Percentiles rank a stretch among this genome's conserved stretches.
phyloP scores from a whole-genome alignment of 2,888 invertebrate genomes.

The Pammene aurita region DNA sequence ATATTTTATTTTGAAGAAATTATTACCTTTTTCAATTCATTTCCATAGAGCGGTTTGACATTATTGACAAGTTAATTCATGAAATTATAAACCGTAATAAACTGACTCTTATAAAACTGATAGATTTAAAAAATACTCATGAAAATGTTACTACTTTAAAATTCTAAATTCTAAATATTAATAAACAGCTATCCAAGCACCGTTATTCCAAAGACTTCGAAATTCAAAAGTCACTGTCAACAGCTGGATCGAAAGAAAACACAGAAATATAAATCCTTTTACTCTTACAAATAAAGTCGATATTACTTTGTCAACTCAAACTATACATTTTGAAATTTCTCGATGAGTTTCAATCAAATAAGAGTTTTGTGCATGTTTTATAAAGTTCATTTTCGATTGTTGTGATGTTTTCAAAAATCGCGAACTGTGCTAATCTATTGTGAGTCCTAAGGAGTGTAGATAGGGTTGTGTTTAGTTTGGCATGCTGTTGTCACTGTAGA shows the following conservation, averaged over 20 bases:
- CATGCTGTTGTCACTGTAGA: constrained; percentile 14
- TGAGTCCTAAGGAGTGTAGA: background rate
- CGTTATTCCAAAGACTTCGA: constrained; percentile 34
- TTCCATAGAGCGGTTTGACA: too few species aligned
- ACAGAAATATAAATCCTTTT: background rate
- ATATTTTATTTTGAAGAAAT: too few species aligned
- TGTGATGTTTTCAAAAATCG: background rate
- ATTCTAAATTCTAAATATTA: background rate
- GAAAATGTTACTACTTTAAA: too few species aligned
- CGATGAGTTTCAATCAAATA: background rate
- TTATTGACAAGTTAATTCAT: too few species aligned
- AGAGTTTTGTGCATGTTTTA: background rate
- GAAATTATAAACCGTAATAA: too few species aligned
- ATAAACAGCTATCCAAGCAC: constrained; percentile 3
- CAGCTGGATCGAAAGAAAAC: constrained; percentile 18
- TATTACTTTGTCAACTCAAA: background rate
- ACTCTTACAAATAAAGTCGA: constrained; percentile 8
- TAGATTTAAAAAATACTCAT: too few species aligned
- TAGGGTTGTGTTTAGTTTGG: constrained; percentile 4
- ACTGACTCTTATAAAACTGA: too few species aligned
- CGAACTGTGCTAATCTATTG: background rate
- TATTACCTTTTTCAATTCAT: too few species aligned
- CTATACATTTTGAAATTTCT: constrained; percentile 5
- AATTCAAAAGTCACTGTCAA: constrained; percentile 40
- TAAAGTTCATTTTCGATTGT: constrained; percentile 17